A percentile compares a stretch with the other conserved stretches of the same genome.
Evolutionary conservation across 92 coral and sea anemone genomes (phyloP).

Genomic region (Zoanthus gigantus): DNA sequence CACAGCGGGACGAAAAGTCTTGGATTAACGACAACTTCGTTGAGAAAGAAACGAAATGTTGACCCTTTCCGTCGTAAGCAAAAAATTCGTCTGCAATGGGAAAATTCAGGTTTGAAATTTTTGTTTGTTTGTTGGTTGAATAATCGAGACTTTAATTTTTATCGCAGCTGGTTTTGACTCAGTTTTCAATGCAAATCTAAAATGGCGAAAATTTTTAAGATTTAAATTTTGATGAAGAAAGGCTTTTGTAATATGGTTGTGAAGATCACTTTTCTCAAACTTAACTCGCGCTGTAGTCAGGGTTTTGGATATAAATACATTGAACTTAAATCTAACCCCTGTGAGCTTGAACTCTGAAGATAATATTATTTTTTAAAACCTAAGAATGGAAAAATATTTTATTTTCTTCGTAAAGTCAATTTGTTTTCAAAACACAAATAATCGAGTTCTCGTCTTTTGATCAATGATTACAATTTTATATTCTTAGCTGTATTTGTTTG

Average conservation of each 20-base stretch:
- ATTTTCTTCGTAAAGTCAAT: neutral
- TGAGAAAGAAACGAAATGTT: conserved; percentile 57
- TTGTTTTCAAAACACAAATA: neutral
- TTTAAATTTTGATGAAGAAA: neutral
- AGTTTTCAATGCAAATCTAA: conserved; percentile 19
- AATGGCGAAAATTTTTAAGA: neutral
- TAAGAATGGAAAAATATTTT: neutral
- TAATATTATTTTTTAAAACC: neutral
- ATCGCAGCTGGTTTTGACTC: conserved; percentile 26
- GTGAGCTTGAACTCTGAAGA: neutral
- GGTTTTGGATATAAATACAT: neutral
- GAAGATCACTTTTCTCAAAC: neutral
- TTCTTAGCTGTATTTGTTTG: neutral
- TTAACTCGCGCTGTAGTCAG: too few relatives aligned
- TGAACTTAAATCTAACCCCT: neutral
- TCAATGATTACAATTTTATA: neutral
- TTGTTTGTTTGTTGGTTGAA: neutral
- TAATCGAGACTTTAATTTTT: neutral
- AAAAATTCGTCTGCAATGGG: conserved; percentile 83
- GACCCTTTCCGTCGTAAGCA: conserved; percentile 77
- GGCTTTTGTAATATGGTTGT: neutral
- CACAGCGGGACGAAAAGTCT: neutral
- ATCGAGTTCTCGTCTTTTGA: neutral
- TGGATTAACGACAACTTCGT: too few relatives aligned
- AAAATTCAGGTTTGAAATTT: conserved; percentile 73